Base-by-base conservation (phyloP, 2,113 vertebrate genomes). In the Saccopteryx leptura region DNA sequence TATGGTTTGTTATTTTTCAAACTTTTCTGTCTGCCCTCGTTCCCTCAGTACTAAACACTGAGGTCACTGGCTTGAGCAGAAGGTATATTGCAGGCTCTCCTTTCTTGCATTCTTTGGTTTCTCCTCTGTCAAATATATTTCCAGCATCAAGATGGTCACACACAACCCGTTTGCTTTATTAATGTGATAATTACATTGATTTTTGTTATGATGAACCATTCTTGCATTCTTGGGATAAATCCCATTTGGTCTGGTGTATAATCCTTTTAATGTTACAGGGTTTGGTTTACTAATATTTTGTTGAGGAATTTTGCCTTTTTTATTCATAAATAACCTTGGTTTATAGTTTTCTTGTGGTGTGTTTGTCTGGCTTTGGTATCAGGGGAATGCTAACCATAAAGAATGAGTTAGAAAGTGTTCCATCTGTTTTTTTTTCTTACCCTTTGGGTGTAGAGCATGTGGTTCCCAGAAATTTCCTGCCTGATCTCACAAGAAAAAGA, bases 361-460 rank as follows among this genome's bases (percentile, higher is more conserved):
- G 23, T 81, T 65, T 93, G 23, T 81, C 61, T 93, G 74, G 52
- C 19, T 68, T 81, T 92, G 60, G 50, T 82, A 39, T 88, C 24
- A 52, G 68, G 18, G 24, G 66, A 75, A 81, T 75, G 10, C 33
- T 50, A 33, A 39, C 50, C 10, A 88, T 58, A 93, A 7, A 69
- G 72, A 78, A 58, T 68, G 61, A 86, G 19, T 86, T 86, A 78
- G n/a, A 50, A 78, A 61, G 15, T 28, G 11, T 79, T 79, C 52
- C 39, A 71, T 60, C 23, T 65, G 28, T 31, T 31, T 5, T 66
- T 66, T 66, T 31, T 71, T 50, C 26, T 63, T 28, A 48, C 39
- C n/a, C 11, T 56, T 86, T 86, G 33, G 54, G 18, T 80, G 14
- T 48, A 80, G 21, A 91, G 26, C 50, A 85, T 54, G 28, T 66